A percentile compares a stretch with the other conserved stretches of the same genome.
Evolutionary conservation across 1,140 invertebrate genomes (phyloP).

Genomic region (Hylyphantes graminicola): DNA sequence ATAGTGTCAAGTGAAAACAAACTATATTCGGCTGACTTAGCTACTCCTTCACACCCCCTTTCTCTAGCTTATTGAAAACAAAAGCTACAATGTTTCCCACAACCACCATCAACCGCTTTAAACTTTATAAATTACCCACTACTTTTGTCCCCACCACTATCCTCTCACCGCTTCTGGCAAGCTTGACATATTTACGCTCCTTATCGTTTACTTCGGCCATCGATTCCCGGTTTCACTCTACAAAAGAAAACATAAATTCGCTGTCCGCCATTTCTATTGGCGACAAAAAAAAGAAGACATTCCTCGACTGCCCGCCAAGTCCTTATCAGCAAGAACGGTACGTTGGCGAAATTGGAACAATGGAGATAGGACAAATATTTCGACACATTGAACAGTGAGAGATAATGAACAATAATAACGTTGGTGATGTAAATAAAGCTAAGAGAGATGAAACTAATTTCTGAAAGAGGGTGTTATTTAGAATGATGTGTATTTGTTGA

Average conservation of each 20-base stretch:
- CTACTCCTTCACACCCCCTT: no score
- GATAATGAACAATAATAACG: not conserved
- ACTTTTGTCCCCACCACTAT: constrained; percentile 7
- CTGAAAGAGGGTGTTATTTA: not conserved
- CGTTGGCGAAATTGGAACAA: not conserved
- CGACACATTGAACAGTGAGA: no score
- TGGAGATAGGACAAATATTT: not conserved
- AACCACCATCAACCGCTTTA: constrained; percentile 5
- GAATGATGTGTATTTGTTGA: no score
- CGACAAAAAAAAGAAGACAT: not conserved
- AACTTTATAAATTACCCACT: constrained; percentile 20
- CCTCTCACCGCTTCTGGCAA: not conserved
- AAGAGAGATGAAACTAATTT: not conserved
- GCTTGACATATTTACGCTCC: constrained; percentile 20
- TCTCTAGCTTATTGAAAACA: no score
- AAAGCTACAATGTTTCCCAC: no score
- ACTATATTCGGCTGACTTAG: no score
- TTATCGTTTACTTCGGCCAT: constrained; percentile 9
- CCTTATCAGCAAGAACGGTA: constrained; percentile 10
- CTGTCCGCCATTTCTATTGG: not conserved
- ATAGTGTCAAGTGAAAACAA: no score
- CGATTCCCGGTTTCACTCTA: constrained; percentile 19
- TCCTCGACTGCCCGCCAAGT: not conserved
- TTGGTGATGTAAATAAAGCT: constrained; percentile 1
- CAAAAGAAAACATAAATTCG: constrained; percentile 36